These are phyloP conservation scores for Oscheius sp. DNA, from an alignment of 2,888 invertebrate genomes.

Conservation along the genomic window DNA sequence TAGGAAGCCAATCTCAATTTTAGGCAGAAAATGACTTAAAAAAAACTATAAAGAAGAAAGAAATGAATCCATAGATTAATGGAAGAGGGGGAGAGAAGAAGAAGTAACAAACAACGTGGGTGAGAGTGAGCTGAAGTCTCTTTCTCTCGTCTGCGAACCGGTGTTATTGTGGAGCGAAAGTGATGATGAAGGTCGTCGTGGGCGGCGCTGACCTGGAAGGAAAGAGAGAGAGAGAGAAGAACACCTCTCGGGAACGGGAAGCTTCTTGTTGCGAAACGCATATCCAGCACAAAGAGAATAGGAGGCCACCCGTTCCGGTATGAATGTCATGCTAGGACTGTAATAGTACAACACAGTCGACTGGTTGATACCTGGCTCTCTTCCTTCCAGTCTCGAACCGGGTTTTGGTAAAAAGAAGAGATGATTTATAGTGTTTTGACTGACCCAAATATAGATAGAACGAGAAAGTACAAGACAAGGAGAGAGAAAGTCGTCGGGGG, in stretches of 20 bases:
- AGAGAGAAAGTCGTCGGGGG: neutral
- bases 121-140: neutral
- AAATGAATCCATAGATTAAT: too few species aligned
- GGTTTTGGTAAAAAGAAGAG: neutral
- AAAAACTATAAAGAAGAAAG: too few species aligned
- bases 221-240: neutral
- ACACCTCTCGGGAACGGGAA: conserved; percentile 16
- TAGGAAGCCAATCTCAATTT: too few species aligned
- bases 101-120: neutral
- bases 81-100: neutral
- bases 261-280: conserved; percentile 18
- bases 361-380: neutral
- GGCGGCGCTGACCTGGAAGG: conserved; percentile 23
- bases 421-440: neutral
- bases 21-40: too few species aligned
- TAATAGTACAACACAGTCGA: conserved; percentile 20
- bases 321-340: conserved; percentile 3
- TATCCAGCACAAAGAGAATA: neutral
- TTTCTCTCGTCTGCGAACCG: neutral
- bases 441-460: conserved; percentile 1
- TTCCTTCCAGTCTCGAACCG: neutral
- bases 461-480: neutral
- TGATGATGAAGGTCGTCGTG: conserved; percentile 16
- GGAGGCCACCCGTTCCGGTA: neutral
- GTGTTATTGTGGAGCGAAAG: conserved; percentile 26